Conservation (phyloP, 2,113 vertebrate species). For the Mionectes macconnelli region DNA sequence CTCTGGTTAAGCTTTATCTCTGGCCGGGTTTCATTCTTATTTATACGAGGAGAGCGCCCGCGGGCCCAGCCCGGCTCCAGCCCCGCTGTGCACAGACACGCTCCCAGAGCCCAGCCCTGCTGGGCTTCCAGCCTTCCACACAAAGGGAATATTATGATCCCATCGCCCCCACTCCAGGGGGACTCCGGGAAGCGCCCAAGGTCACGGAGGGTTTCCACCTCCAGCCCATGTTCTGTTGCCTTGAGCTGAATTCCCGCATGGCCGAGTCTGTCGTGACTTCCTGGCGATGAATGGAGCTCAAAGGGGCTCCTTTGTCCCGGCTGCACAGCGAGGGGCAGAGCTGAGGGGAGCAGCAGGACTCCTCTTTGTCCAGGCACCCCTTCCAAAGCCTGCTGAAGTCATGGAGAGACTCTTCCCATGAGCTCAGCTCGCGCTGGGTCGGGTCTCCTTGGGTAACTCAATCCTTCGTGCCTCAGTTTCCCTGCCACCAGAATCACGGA, state of each 20-base stretch:
- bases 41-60: neutral
- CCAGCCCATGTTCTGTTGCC: neutral
- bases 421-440: neutral
- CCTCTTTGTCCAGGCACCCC: neutral
- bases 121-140: neutral
- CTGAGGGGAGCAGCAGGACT: neutral
- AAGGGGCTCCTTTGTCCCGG: neutral
- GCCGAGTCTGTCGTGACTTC: neutral
- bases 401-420: neutral
- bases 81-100: conserved; percentile 31
- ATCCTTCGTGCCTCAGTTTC: neutral
- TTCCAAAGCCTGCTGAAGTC: neutral
- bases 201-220: neutral
- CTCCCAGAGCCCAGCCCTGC: conserved; percentile 7
- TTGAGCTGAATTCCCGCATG: neutral
- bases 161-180: neutral
- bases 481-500: rapidly evolving
- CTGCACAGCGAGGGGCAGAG: neutral
- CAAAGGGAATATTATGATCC: neutral
- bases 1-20: conserved; percentile 15
- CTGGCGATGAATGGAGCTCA: neutral
- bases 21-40: neutral
- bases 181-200: neutral
- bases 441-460: neutral
- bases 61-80: conserved; percentile 11